phyloP scores from a whole-genome alignment of 2,113 vertebrate genomes.

The Meriones unguiculatus region DNA sequence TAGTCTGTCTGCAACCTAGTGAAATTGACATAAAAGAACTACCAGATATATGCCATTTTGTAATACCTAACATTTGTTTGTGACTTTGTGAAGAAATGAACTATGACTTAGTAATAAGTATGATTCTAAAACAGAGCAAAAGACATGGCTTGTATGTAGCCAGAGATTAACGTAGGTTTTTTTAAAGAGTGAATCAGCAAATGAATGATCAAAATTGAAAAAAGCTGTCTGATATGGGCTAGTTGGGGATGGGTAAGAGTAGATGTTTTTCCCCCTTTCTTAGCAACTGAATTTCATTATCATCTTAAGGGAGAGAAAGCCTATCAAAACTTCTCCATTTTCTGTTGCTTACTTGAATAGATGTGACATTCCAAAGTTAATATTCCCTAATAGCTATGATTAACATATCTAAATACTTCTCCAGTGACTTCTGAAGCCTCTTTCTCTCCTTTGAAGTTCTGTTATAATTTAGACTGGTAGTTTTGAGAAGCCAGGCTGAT shows the following conservation, averaged over 20 bases:
- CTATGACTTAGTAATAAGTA: conserved; percentile 24
- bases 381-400: conserved; percentile 76
- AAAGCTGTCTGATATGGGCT: background rate
- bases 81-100: background rate
- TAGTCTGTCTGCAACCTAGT: background rate
- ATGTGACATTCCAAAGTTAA: conserved; percentile 74
- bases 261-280: conserved; percentile 3
- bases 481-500: conserved; percentile 35
- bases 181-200: conserved; percentile 44
- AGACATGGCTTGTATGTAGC: background rate
- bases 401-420: conserved; percentile 76
- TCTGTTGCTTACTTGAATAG: conserved; percentile 73
- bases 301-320: conserved; percentile 54
- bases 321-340: conserved; percentile 65
- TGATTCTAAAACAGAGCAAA: background rate
- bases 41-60: background rate
- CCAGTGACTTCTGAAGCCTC: conserved; percentile 59
- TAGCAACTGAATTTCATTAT: conserved; percentile 60
- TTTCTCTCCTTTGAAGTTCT: conserved; percentile 76
- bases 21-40: conserved; percentile 30
- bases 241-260: background rate
- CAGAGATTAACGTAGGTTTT: background rate
- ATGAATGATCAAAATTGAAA: conserved; percentile 18
- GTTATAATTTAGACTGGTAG: conserved; percentile 47
- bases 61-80: conserved; percentile 22